Evolutionary conservation across 2,113 vertebrate genomes (phyloP).

Genomic region (Solea senegalensis): DNA sequence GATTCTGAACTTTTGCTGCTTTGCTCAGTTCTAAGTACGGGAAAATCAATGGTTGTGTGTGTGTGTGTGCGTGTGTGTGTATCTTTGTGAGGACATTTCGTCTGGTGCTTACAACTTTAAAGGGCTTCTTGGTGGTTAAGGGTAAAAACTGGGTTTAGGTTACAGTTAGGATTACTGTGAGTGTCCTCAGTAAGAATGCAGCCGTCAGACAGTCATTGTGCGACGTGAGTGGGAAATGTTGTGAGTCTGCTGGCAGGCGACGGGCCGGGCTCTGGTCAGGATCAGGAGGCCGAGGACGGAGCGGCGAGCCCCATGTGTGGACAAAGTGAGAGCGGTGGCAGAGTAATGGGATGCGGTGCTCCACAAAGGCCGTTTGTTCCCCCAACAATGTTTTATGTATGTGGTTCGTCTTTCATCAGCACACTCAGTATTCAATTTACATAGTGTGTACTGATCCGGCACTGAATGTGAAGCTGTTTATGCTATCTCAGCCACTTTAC

Average conservation of each 20-base stretch:
- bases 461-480: conserved; percentile 71
- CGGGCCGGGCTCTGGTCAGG: background rate
- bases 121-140: too few relatives aligned
- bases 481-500: conserved; percentile 66
- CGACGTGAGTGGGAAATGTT: too few relatives aligned
- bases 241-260: background rate
- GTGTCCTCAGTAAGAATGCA: too few relatives aligned
- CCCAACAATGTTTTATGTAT: conserved; percentile 68
- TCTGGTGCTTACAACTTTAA: too few relatives aligned
- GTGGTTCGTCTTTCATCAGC: conserved; percentile 69
- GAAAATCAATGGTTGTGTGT: background rate
- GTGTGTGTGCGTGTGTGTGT: too few relatives aligned
- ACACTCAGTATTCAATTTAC: conserved; percentile 72
- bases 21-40: background rate
- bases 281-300: background rate
- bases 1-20: background rate
- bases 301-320: background rate
- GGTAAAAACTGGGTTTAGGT: too few relatives aligned
- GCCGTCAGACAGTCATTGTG: too few relatives aligned
- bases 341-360: conserved; percentile 20
- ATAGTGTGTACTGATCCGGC: conserved; percentile 68
- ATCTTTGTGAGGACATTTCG: too few relatives aligned
- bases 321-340: conserved; percentile 22
- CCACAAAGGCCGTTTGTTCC: conserved; percentile 61
- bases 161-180: too few relatives aligned